Percentiles rank a stretch among this genome's conserved stretches.
Evolutionary conservation across 2,113 vertebrate genomes (phyloP).

Genomic region (Limnothrissa miodon): DNA sequence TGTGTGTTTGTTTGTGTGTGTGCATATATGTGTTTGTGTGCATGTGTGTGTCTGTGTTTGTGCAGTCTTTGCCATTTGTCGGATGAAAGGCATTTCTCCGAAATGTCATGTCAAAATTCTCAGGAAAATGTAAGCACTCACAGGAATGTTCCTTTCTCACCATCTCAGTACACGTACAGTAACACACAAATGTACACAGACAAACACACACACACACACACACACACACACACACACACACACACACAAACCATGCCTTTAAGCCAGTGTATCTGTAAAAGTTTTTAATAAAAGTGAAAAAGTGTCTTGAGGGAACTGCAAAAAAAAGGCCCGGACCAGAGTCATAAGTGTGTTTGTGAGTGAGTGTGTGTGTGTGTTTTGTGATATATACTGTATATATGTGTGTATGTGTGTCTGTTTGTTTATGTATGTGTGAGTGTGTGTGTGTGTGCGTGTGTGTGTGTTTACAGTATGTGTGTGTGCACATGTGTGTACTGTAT

Average conservation of each 20-base stretch:
- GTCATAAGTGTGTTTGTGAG: not conserved
- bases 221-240: conserved; percentile 47
- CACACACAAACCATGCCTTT: conserved; percentile 51
- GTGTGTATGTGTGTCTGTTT: conserved; percentile 30
- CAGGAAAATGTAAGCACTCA: not conserved
- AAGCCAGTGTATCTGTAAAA: conserved; percentile 65
- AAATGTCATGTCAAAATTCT: conserved; percentile 15
- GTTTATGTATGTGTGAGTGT: not conserved
- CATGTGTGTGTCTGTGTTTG: conserved; percentile 60
- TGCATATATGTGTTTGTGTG: conserved; percentile 27
- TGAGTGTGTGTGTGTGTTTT: not conserved
- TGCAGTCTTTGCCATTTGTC: conserved; percentile 41
- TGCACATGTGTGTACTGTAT: conserved; percentile 39
- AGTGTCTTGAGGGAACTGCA: conserved; percentile 67
- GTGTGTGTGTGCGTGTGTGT: not conserved
- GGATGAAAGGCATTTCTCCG: conserved; percentile 9
- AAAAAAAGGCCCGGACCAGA: too few species aligned
- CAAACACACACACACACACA: conserved; percentile 31
- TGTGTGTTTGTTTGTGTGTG: not conserved
- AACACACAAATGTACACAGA: conserved; percentile 41
- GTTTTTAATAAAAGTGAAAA: conserved; percentile 79
- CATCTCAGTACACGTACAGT: conserved; percentile 26
- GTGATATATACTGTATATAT: not conserved
- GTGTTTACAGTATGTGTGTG: conserved; percentile 16
- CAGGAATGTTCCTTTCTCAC: not conserved